Conservation (phyloP, 2,888 invertebrate genomes). For the Tuta absoluta region DNA sequence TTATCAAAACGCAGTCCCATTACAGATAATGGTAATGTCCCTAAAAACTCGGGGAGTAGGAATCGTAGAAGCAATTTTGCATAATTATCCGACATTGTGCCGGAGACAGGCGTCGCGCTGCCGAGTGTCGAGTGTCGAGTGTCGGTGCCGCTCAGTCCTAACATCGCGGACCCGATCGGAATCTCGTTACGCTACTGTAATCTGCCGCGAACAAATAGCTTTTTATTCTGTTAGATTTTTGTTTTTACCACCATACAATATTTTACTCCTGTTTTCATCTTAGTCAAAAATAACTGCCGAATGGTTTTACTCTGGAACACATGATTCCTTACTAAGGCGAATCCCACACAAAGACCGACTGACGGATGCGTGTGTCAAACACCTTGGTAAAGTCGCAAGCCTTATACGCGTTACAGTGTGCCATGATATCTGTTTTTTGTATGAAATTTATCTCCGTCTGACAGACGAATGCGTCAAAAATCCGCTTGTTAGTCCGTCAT, state of each 20-base stretch:
- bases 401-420: too few species aligned
- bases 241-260: slow-evolving; percentile 26
- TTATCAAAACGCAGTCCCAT: slow-evolving; percentile 79
- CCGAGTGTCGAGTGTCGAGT: slow-evolving; percentile 40
- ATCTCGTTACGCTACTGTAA: slow-evolving; percentile 73
- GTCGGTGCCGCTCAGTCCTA: slow-evolving; percentile 61
- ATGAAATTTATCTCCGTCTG: too few species aligned
- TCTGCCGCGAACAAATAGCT: slow-evolving; percentile 66
- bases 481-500: too few species aligned
- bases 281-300: slow-evolving; percentile 24
- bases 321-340: slow-evolving; percentile 13
- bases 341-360: too few species aligned
- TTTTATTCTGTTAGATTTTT: slow-evolving; percentile 55
- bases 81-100: slow-evolving; percentile 73
- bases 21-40: slow-evolving; percentile 76
- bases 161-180: slow-evolving; percentile 72
- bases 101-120: slow-evolving; percentile 63
- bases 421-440: too few species aligned
- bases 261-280: slow-evolving; percentile 26
- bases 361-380: too few species aligned
- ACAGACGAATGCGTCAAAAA: too few species aligned
- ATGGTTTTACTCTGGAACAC: slow-evolving; percentile 19
- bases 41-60: slow-evolving; percentile 75
- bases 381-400: too few species aligned
- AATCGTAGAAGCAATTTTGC: slow-evolving; percentile 79